Conservation (phyloP, 2,113 vertebrate species). For the Struthio camelus region DNA sequence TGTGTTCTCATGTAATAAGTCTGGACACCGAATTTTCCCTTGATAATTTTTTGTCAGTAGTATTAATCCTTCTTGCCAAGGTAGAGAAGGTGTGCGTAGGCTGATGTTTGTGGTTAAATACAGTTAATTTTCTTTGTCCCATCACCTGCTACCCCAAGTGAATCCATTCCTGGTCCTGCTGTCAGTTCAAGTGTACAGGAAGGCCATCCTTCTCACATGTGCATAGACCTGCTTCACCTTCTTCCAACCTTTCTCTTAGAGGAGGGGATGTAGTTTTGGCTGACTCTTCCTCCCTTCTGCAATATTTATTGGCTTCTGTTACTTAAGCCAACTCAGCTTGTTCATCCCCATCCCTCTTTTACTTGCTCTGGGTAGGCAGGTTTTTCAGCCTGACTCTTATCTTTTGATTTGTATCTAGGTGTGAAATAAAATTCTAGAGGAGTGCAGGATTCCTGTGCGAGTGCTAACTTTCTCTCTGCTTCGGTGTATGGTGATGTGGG, state of each 20-base stretch:
- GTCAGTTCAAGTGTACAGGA: background rate
- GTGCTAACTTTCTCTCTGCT: background rate
- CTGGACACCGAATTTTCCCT: background rate
- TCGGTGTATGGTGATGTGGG: accelerated
- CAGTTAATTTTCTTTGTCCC: background rate
- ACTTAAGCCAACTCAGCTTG: background rate
- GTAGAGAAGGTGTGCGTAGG: background rate
- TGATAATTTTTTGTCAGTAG: background rate
- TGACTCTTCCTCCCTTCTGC: background rate
- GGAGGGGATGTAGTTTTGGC: background rate
- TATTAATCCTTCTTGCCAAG: background rate
- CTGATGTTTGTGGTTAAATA: background rate
- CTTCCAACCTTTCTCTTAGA: background rate
- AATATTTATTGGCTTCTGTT: background rate
- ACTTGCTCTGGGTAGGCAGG: background rate
- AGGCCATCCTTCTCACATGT: background rate
- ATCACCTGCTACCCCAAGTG: background rate
- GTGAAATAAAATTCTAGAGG: background rate
- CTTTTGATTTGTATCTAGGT: background rate
- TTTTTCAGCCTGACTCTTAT: background rate
- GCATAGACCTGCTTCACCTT: background rate
- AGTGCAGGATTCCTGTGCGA: background rate
- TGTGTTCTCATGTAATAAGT: background rate
- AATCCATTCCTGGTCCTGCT: background rate
- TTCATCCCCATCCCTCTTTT: background rate